Conservation (phyloP, 1,140 invertebrate genomes). For the Diploscapter pachys region DNA sequence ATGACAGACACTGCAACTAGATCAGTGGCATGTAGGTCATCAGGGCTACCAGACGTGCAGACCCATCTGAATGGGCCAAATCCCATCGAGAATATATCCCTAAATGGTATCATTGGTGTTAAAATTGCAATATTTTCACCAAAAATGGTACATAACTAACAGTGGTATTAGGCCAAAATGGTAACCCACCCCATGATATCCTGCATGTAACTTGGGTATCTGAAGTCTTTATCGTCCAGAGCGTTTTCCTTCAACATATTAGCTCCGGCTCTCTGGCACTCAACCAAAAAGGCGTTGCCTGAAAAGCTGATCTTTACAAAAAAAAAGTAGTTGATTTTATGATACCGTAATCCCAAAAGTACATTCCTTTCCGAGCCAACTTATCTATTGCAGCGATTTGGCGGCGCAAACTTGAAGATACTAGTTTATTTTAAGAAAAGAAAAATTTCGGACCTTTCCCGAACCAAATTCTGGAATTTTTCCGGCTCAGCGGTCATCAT, state of each 20-base stretch:
- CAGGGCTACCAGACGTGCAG: constrained; percentile 66
- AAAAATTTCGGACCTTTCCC: constrained; percentile 63
- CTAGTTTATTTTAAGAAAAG: constrained; percentile 1
- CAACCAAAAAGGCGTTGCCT: constrained; percentile 69
- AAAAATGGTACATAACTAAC: constrained; percentile 8
- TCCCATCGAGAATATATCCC: constrained; percentile 71
- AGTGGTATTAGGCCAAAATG: background rate
- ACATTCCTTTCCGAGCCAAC: constrained; percentile 65
- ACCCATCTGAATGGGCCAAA: constrained; percentile 75
- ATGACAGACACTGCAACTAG: constrained; percentile 65
- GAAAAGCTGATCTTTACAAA: too few relatives aligned
- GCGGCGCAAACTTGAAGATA: constrained; percentile 62
- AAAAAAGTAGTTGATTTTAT: too few relatives aligned
- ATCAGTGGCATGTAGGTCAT: constrained; percentile 68
- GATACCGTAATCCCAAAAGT: constrained; percentile 71
- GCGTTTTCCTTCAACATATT: constrained; percentile 54
- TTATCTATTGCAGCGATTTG: constrained; percentile 68
- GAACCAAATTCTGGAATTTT: constrained; percentile 65
- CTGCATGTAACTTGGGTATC: constrained; percentile 72
- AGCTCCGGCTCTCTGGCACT: constrained; percentile 67
- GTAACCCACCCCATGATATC: constrained; percentile 69
- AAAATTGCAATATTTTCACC: too few relatives aligned
- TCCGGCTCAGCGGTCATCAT: constrained; percentile 65
- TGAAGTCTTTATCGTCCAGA: constrained; percentile 62
- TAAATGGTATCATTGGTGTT: constrained; percentile 45